Percentiles rank a stretch among this genome's conserved stretches.
Evolutionary conservation across 2,888 invertebrate species (phyloP).

Genomic region (Chloroclystis v-ata): DNA sequence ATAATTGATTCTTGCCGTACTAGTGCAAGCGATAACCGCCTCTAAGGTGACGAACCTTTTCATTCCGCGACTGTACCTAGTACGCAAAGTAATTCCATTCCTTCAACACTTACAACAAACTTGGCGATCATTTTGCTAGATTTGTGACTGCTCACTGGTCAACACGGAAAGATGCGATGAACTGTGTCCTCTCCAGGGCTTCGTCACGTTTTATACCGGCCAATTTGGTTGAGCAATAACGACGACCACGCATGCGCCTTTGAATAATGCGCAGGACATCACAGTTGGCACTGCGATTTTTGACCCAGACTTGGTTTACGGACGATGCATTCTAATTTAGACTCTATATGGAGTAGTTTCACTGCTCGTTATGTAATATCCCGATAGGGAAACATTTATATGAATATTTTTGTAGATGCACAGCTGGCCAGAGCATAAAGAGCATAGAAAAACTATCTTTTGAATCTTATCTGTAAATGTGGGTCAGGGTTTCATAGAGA

Average conservation of each 20-base stretch:
- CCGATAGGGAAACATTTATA: constrained; percentile 42
- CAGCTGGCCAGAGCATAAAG: constrained; percentile 2
- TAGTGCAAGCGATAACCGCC: too few species aligned
- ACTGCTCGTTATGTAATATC: constrained; percentile 62
- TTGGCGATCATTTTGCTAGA: constrained; percentile 75
- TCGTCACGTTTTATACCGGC: constrained; percentile 65
- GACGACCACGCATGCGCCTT: constrained; percentile 41
- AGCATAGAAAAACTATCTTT: constrained; percentile 31
- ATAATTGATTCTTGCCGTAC: too few species aligned
- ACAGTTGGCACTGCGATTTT: constrained; percentile 54
- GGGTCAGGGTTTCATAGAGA: constrained; percentile 36
- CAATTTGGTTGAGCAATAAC: constrained; percentile 60
- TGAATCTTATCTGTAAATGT: constrained; percentile 25
- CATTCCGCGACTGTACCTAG: too few species aligned
- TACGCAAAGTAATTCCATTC: neutral
- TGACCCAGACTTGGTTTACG: constrained; percentile 66
- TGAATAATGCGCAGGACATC: constrained; percentile 65
- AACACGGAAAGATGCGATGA: constrained; percentile 48
- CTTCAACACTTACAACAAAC: constrained; percentile 61
- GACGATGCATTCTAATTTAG: constrained; percentile 66
- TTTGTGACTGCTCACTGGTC: constrained; percentile 67
- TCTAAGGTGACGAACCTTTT: too few species aligned
- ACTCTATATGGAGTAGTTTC: constrained; percentile 65
- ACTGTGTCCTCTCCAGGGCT: constrained; percentile 64
- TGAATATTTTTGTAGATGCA: neutral